Evolutionary conservation across 2,888 invertebrate species (phyloP), one percentile per base, ranked within the genome.

Genomic region (Polydrusus pterygomalis): DNA sequence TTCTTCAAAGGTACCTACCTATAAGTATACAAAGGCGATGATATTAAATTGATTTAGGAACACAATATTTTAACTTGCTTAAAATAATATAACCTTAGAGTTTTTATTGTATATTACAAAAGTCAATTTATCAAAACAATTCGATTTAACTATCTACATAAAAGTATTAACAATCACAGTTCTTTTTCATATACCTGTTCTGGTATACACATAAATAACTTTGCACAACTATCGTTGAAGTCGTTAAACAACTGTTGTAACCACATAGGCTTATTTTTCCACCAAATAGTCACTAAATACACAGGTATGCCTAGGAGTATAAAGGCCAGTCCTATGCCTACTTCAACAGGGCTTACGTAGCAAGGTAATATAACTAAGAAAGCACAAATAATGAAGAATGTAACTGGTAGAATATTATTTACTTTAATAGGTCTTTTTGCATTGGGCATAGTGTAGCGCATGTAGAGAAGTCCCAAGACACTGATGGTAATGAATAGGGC

Each of bases 401-500:
- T 85, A 60, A 94, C 90, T 9, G 97, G 97, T 83, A 96, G 90
- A 11, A 81, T 65, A 17, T 87, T 77, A 74, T 84, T 82, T 86
- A 96, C 96, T 90, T 93, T 96, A 75, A 97, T 97, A 40, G 97
- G 97, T 81, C 97, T 90, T 1, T 90, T 88, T 88, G 96, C 90
- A 71, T 94, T 88, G 0, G 97, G 97, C 80, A 90, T 89, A 83
- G 92, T 95, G 88, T 93, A 94, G 38, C 97, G 90, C 80, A 97
- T 89, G 90, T 94, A 96, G 34, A 97, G 87, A 77, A 97, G 91
- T 1, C 96, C 97, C 77, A 93, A 91, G 54, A 97, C 95, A 54
- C 96, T 95, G 40, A 96, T 87, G 86, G 95, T 95, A 67, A 97
- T 96, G 89, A 97, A 97, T 86, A 96, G 93, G 25, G 97, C 96